These are phyloP conservation scores for Trichonephila clavata DNA, from an alignment of 1,140 invertebrate genomes.

Conservation along the genomic window DNA sequence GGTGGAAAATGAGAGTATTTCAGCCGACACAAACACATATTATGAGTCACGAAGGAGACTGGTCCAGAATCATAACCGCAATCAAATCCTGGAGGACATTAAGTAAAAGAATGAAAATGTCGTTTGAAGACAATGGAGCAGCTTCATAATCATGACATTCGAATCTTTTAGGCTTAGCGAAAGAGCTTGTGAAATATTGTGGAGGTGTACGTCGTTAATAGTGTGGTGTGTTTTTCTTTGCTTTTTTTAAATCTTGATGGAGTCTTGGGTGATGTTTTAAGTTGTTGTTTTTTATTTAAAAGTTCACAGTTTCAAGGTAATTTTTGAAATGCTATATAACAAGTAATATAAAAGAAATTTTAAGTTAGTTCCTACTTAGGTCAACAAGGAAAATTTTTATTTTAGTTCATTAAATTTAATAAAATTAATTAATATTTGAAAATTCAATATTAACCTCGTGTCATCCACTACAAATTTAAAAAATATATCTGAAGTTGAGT, in stretches of 20 bases:
- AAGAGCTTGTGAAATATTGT: neutral
- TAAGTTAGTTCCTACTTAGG: no score
- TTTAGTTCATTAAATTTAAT: no score
- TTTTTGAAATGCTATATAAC: no score
- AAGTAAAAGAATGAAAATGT: conserved; percentile 39
- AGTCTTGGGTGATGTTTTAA: neutral
- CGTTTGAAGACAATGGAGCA: neutral
- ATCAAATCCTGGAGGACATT: conserved; percentile 39
- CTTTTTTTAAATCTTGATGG: neutral
- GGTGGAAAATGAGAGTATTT: conserved; percentile 50
- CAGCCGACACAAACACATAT: neutral
- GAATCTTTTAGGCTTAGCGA: neutral
- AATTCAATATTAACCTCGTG: no score
- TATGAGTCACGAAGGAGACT: conserved; percentile 39
- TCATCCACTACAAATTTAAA: no score
- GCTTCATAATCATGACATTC: conserved; percentile 16
- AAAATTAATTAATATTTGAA: no score
- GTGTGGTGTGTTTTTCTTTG: neutral
- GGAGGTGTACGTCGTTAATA: neutral
- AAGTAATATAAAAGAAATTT: no score
- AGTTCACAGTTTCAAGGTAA: no score
- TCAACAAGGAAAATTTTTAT: no score
- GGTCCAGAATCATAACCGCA: conserved; percentile 37
- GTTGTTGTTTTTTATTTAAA: neutral
- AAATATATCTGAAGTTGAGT: no score